A percentile compares a stretch with the other conserved stretches of the same genome.
phyloP scores from a whole-genome alignment of 2,888 invertebrate genomes.

The Dinocampus coccinellae region DNA sequence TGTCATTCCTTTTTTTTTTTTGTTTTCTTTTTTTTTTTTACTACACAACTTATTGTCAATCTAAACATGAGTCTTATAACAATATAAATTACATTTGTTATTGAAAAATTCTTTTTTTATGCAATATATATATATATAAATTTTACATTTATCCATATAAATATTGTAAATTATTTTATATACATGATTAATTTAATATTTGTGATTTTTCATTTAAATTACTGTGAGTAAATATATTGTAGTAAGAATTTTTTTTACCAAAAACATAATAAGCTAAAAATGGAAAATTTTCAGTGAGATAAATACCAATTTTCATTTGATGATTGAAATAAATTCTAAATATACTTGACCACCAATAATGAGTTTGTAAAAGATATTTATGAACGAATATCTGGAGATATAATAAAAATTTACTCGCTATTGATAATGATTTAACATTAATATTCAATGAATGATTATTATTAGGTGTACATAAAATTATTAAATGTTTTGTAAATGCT shows the following conservation, averaged over 20 bases:
- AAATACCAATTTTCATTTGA: slow-evolving; percentile 73
- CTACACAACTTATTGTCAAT: background rate
- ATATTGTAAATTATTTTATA: background rate
- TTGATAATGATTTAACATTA: slow-evolving; percentile 46
- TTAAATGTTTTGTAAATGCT: slow-evolving; percentile 73
- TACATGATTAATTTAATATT: background rate
- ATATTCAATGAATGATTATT: slow-evolving; percentile 56
- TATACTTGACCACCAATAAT: slow-evolving; percentile 64
- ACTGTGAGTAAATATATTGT: slow-evolving; percentile 70
- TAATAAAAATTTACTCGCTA: slow-evolving; percentile 63
- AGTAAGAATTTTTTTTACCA: slow-evolving; percentile 75
- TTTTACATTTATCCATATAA: background rate
- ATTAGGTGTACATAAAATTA: slow-evolving; percentile 59
- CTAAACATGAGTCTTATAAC: background rate
- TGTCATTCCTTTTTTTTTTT: background rate
- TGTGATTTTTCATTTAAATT: slow-evolving; percentile 48
- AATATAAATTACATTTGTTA: background rate
- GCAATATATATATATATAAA: background rate
- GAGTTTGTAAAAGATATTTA: slow-evolving; percentile 58
- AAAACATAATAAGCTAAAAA: slow-evolving; percentile 78
- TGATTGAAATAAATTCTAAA: slow-evolving; percentile 76
- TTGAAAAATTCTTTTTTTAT: background rate
- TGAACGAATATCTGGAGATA: slow-evolving; percentile 65
- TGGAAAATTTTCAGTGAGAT: slow-evolving; percentile 78
- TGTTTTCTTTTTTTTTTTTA: background rate